These are phyloP conservation scores for Antennarius striatus DNA, from an alignment of 2,113 vertebrate species.

Conservation along the genomic window DNA sequence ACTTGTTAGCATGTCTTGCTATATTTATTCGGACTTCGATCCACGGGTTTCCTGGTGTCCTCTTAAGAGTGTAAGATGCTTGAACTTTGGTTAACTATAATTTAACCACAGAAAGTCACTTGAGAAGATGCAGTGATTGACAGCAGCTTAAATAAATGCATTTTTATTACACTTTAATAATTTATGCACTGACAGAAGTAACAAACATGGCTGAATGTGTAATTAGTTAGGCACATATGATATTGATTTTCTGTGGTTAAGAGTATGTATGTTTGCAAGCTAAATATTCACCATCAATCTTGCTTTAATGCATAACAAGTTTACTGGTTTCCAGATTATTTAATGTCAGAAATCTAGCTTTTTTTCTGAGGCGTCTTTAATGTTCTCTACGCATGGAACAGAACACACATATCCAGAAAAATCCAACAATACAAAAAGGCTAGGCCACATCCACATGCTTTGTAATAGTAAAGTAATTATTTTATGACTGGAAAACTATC, in stretches of 20 bases:
- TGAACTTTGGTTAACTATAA: conserved; percentile 58
- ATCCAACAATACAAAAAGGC: not conserved
- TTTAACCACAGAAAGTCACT: conserved; percentile 16
- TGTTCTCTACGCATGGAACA: not conserved
- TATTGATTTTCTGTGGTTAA: conserved; percentile 3
- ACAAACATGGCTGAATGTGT: conserved; percentile 4
- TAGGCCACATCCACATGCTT: not conserved
- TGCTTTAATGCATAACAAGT: not conserved
- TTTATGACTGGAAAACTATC: conserved; percentile 7
- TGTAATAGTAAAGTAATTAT: conserved; percentile 13
- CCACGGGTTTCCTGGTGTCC: conserved; percentile 7
- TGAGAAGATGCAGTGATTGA: conserved; percentile 7
- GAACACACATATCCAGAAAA: not conserved
- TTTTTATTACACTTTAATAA: conserved; percentile 11
- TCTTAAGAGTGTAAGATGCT: not conserved
- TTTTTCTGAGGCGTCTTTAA: not conserved
- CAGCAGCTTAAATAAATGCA: conserved; percentile 22
- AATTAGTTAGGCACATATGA: not conserved
- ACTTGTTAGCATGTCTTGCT: conserved; percentile 33
- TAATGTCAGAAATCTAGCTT: no score
- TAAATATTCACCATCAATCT: not conserved
- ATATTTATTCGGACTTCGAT: conserved; percentile 36
- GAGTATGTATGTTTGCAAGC: conserved; percentile 14
- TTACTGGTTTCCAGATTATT: no score
- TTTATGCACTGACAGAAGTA: conserved; percentile 13